Conservation (phyloP, 2,888 invertebrate genomes). For the Synanthedon andrenaeformis region DNA sequence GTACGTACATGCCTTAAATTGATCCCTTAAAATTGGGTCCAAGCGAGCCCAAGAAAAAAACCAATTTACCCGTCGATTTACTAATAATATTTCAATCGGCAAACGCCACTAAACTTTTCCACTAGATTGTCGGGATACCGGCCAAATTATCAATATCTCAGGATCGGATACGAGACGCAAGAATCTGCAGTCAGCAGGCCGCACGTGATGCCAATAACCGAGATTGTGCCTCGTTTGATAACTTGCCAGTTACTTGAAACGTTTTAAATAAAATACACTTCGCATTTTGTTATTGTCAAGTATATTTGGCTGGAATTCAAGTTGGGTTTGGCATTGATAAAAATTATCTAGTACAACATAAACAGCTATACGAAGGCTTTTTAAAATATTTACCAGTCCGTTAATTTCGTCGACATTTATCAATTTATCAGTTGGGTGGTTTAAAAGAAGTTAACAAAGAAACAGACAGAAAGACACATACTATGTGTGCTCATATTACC, state of each 20-base stretch:
- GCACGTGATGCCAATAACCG: conserved; percentile 38
- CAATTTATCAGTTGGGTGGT: too few relatives aligned
- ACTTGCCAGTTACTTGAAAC: background rate
- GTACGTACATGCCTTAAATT: too few relatives aligned
- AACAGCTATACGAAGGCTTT: too few relatives aligned
- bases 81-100: background rate
- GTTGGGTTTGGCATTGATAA: background rate
- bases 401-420: too few relatives aligned
- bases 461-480: too few relatives aligned
- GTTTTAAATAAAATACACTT: background rate
- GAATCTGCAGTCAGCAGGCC: conserved; percentile 36
- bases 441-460: too few relatives aligned
- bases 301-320: background rate
- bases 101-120: background rate
- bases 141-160: conserved; percentile 43
- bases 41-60: too few relatives aligned
- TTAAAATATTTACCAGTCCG: too few relatives aligned
- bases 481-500: too few relatives aligned
- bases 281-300: background rate
- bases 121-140: background rate
- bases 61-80: background rate
- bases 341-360: too few relatives aligned
- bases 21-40: too few relatives aligned
- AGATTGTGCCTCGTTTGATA: conserved; percentile 11
- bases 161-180: conserved; percentile 20